These are phyloP conservation scores for Ciconia boyciana DNA, from an alignment of 2,113 vertebrate genomes.

Conservation along the genomic window DNA sequence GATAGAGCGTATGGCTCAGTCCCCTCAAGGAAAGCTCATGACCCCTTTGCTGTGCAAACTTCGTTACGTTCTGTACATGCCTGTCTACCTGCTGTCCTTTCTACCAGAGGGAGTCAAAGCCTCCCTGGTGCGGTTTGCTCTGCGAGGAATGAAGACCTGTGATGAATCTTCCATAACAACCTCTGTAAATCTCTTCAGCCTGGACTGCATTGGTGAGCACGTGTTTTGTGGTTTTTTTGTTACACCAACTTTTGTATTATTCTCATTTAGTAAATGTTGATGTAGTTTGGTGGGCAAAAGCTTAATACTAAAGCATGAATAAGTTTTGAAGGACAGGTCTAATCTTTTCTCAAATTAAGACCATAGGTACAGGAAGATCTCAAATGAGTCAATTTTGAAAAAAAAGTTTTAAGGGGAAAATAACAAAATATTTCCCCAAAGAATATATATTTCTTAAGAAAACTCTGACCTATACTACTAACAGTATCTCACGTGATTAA, in stretches of 20 bases:
- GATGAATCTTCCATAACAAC: slow-evolving; percentile 69
- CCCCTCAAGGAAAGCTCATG: slow-evolving; percentile 85
- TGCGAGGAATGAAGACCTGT: slow-evolving; percentile 64
- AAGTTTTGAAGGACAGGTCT: not conserved
- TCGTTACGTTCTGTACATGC: slow-evolving; percentile 83
- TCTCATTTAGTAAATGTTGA: not conserved
- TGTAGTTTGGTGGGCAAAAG: not conserved
- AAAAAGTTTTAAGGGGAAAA: not conserved
- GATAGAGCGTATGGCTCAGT: slow-evolving; percentile 89
- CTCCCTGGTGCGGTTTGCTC: slow-evolving; percentile 65
- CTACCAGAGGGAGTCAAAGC: slow-evolving; percentile 80
- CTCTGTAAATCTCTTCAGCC: slow-evolving; percentile 74
- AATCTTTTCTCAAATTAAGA: not conserved
- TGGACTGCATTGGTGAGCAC: slow-evolving; percentile 85
- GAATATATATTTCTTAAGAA: not conserved
- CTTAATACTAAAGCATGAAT: not conserved
- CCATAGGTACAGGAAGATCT: not conserved
- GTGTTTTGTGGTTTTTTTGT: not conserved
- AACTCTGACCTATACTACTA: not conserved
- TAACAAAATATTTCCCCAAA: not conserved
- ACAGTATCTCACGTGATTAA: not conserved
- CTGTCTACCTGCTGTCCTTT: slow-evolving; percentile 82
- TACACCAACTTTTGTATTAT: not conserved
- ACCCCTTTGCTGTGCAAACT: slow-evolving; percentile 87
- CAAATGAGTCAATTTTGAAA: not conserved